Base-by-base conservation (phyloP, 2,888 invertebrate genomes). In the Drosophila leonis region DNA sequence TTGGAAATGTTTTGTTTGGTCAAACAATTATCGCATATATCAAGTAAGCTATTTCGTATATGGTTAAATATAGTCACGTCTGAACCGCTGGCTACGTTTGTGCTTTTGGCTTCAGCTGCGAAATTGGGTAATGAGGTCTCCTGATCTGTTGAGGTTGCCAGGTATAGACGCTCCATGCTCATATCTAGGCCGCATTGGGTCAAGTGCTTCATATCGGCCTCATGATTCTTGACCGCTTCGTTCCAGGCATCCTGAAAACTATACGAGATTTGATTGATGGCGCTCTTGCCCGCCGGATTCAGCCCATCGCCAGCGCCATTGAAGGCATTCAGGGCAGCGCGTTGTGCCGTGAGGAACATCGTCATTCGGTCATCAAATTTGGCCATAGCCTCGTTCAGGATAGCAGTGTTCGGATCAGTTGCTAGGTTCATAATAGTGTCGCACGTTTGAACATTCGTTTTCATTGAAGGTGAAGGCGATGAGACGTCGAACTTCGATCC, bases 111-210 rank as follows among this genome's bases (percentile, higher is more conserved):
- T 4, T 13, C 2, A 13, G 33, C 49, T 20, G 8, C 13, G 18
- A 13, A 1, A 20, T 4, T 20, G 49, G 18, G 6, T 4, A 13
- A 15, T 0, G 20, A 7, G 15, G 7, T 10, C 3, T 24, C 10
- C 20, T 0, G 0, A 1, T 56, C 15, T 0, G 41, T 20, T 1
- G n/a, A 44, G 10, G 56, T 9, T 13, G 6, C 9, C 4, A 57
- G 10, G 12, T 10, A 18, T 0, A 57, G 27, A 3, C 9, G 35
- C 33, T n/a, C 27, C 44, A 46, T 27, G 35, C 24, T 46, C 9
- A n/a, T 10, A 13, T n/a, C n/a, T 0, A 13, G 0, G 0, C 10
- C 8, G 13, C 33, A 12, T 0, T n/a, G 4, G 31, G 10, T 6
- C 8, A 8, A 0, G 0, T 5, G 33, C 4, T 18, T 12, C 8